Percentiles rank a stretch among this genome's conserved stretches.
Conservation (phyloP, 1,140 invertebrate species). For the Scaptomyza montana region DNA sequence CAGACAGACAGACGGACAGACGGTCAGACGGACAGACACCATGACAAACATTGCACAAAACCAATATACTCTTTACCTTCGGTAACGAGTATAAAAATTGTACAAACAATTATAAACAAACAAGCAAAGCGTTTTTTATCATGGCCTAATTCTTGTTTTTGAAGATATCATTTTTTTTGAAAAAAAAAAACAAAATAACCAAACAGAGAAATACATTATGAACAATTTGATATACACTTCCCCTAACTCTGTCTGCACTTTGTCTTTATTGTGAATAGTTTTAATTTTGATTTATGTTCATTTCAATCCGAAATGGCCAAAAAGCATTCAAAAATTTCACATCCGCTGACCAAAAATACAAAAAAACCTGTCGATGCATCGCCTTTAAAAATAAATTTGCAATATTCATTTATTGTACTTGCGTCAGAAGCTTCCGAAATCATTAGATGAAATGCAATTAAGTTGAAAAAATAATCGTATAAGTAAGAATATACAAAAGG, state of each 20-base stretch:
- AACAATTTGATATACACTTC: slow-evolving; percentile 21
- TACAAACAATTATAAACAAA: slow-evolving; percentile 82
- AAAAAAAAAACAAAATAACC: slow-evolving; percentile 33
- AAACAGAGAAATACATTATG: slow-evolving; percentile 68
- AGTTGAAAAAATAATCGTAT: not conserved
- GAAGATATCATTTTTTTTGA: slow-evolving; percentile 65
- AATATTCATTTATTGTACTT: not conserved
- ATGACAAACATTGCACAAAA: too few species aligned
- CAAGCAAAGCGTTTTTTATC: slow-evolving; percentile 69
- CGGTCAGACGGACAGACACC: too few species aligned
- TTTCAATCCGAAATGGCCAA: slow-evolving; percentile 6
- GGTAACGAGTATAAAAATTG: too few species aligned
- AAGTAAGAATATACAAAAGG: too few species aligned
- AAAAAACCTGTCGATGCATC: not conserved
- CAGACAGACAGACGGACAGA: too few species aligned
- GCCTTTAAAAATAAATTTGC: slow-evolving; percentile 1
- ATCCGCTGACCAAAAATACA: slow-evolving; percentile 24
- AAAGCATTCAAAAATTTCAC: slow-evolving; percentile 22
- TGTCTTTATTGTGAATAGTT: not conserved
- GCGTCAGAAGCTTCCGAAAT: slow-evolving; percentile 1
- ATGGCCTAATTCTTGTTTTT: slow-evolving; percentile 69
- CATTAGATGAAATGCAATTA: not conserved
- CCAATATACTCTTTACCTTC: too few species aligned
- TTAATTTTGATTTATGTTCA: slow-evolving; percentile 20
- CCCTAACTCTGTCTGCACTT: not conserved